These are phyloP conservation scores for Etheostoma spectabile DNA, from an alignment of 2,113 vertebrate species.

Conservation along the genomic window DNA sequence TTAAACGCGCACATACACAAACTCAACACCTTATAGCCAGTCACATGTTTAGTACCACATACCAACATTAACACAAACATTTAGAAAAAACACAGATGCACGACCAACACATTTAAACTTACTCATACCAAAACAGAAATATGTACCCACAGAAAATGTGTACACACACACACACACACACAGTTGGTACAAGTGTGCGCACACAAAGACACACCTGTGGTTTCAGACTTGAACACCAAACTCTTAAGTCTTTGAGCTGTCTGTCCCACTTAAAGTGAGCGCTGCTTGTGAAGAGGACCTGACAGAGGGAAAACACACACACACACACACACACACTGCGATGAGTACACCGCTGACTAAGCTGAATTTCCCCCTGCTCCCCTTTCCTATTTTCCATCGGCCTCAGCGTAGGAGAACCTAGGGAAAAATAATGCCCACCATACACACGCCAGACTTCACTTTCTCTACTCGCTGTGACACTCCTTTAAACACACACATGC, in stretches of 20 bases:
- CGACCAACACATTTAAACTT: constrained; percentile 33
- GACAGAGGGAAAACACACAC: constrained; percentile 74
- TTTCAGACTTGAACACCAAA: constrained; percentile 73
- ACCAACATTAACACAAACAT: constrained; percentile 12
- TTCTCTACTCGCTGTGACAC: constrained; percentile 66
- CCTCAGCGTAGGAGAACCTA: constrained; percentile 82
- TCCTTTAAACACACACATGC: constrained; percentile 42
- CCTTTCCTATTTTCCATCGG: constrained; percentile 85
- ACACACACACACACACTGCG: constrained; percentile 62
- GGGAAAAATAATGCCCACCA: constrained; percentile 79
- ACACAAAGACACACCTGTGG: constrained; percentile 74
- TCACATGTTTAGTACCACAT: background rate
- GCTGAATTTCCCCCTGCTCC: constrained; percentile 81
- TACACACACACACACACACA: constrained; percentile 1
- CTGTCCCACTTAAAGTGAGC: constrained; percentile 79
- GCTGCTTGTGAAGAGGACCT: constrained; percentile 77
- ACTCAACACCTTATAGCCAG: constrained; percentile 33
- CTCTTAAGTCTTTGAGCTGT: constrained; percentile 79
- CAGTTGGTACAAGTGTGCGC: constrained; percentile 39
- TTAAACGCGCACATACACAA: constrained; percentile 18
- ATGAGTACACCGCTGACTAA: constrained; percentile 79
- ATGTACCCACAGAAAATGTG: constrained; percentile 6
- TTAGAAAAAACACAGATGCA: constrained; percentile 11
- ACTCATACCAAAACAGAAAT: constrained; percentile 41
- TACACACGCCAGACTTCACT: constrained; percentile 68